Conservation (phyloP, 2,888 invertebrate genomes). For the Melanargia galathea region DNA sequence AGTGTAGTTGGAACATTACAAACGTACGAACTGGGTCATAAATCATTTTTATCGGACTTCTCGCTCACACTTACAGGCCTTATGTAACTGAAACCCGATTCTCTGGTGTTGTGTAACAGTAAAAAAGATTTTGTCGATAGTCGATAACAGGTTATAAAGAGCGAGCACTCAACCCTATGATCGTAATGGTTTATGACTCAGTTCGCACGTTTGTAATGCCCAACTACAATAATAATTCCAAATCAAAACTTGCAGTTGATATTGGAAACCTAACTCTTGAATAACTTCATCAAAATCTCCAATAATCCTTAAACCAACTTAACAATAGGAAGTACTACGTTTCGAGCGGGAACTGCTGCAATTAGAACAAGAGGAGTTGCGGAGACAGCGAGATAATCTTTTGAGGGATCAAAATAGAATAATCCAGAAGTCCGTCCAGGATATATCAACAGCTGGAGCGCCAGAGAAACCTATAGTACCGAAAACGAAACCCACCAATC, state of each 20-base stretch:
- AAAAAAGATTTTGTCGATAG: too few relatives aligned
- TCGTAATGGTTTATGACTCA: too few relatives aligned
- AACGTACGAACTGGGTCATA: too few relatives aligned
- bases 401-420: conserved; percentile 85
- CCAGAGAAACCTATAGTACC: conserved; percentile 65
- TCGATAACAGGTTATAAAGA: too few relatives aligned
- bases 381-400: conserved; percentile 88
- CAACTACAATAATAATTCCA: background rate
- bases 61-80: too few relatives aligned
- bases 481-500: conserved; percentile 47
- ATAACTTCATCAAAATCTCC: background rate
- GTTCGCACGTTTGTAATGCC: too few relatives aligned
- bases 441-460: conserved; percentile 72
- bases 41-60: too few relatives aligned
- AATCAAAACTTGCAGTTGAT: background rate
- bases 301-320: conserved; percentile 28
- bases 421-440: conserved; percentile 84
- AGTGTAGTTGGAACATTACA: too few relatives aligned
- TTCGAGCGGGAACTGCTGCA: conserved; percentile 90
- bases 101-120: too few relatives aligned
- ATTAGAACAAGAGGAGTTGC: conserved; percentile 89
- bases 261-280: background rate
- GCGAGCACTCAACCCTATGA: too few relatives aligned
- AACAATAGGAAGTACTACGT: conserved; percentile 85
- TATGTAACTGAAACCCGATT: too few relatives aligned